Evolutionary conservation across 1,140 invertebrate genomes (phyloP), one percentile per base, ranked within the genome.

Genomic region (Scaptomyza graminum): DNA sequence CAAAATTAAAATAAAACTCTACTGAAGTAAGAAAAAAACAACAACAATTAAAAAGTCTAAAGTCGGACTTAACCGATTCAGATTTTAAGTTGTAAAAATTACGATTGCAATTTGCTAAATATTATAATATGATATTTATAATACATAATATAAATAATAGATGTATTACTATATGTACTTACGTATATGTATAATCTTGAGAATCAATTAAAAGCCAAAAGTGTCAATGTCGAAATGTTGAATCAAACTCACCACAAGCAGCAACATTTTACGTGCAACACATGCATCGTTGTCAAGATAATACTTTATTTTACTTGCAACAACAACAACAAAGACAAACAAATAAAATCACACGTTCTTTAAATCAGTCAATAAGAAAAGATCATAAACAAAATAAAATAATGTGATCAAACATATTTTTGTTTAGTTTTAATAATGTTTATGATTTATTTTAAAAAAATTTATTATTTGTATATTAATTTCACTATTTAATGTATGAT

Each of bases 201-300:
- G 50, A 44, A 46, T 31, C 13, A 11, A 28, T 41, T n/a, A 62
- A 54, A 52, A 34, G 25, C 49, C 60, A 63, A 63, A 62, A 70
- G 46, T 49, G 37, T 64, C 52, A 64, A 63, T n/a, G n/a, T n/a
- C 1, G 6, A 55, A 56, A 43, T 5, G 22, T 51, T 34, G 39
- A 44, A 41, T 51, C 39, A 44, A 71, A 54, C 28, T 61, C 15
- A 44, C 9, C 41, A 46, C 22, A 13, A n/a, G 41, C 63, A 63
- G 25, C 28, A 18, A 7, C 16, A 52, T 25, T 46, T 46, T 25
- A 25, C 15, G 5, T 62, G 50, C 59, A 50, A 50, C 39, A 56
- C 13, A 39, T n/a, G 37, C 12, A 39, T n/a, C 37, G 11, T 39
- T 39, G 37, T 39, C 37, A 41, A 41, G 37, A 41, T 12, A n/a